Percentiles rank a stretch among this genome's conserved stretches.
These are phyloP conservation scores for Pontoporia blainvillei DNA, from an alignment of 2,113 vertebrate genomes.

Conservation along the genomic window DNA sequence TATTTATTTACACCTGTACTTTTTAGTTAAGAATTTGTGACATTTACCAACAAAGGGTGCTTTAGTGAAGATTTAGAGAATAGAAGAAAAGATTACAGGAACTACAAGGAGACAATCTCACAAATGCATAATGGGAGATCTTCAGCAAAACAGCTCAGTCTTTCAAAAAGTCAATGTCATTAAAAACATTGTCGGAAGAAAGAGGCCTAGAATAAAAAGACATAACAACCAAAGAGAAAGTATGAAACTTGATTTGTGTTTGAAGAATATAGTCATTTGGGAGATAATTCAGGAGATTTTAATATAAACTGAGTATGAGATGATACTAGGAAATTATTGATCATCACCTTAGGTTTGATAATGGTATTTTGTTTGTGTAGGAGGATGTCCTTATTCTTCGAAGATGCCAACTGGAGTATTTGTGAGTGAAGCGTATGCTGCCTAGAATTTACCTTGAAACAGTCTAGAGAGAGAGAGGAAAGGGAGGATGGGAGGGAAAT, in stretches of 20 bases:
- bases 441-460: not conserved
- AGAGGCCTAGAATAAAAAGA: not conserved
- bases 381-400: not conserved
- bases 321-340: not conserved
- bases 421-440: not conserved
- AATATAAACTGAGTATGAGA: not conserved
- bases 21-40: slow-evolving; percentile 11
- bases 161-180: not conserved
- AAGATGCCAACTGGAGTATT: not conserved
- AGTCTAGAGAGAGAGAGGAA: not conserved
- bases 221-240: not conserved
- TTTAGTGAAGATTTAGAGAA: not conserved
- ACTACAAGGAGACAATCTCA: not conserved
- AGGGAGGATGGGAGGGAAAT: not conserved
- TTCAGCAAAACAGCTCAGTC: not conserved
- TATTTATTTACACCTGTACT: not conserved
- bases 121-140: not conserved
- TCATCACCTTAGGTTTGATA: not conserved
- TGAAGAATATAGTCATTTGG: not conserved
- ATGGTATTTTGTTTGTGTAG: not conserved
- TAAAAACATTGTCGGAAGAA: not conserved
- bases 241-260: not conserved
- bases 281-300: not conserved
- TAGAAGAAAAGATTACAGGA: not conserved
- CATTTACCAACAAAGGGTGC: not conserved